These are phyloP conservation scores for Apaloderma vittatum DNA, from an alignment of 2,113 vertebrate genomes.

Conservation along the genomic window DNA sequence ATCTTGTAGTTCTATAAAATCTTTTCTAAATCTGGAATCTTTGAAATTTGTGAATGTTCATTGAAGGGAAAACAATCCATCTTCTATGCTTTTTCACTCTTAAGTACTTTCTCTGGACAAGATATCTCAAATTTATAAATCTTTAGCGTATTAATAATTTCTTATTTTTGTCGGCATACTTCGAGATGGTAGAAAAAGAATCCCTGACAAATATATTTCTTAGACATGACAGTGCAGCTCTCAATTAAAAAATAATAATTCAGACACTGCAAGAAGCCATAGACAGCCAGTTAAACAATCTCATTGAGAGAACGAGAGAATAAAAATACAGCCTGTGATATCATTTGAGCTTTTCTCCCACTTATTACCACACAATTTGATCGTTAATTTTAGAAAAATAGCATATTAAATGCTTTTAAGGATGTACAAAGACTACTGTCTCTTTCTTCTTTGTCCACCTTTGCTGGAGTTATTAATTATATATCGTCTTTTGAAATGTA, in stretches of 20 bases:
- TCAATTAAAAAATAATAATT: slow-evolving; percentile 24
- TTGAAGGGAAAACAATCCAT: neutral
- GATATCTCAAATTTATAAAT: neutral
- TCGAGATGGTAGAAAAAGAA: neutral
- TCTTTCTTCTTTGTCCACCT: slow-evolving; percentile 44
- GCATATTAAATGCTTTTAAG: neutral
- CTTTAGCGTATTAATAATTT: neutral
- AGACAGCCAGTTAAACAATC: neutral
- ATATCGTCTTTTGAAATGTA: neutral
- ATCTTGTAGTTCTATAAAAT: neutral
- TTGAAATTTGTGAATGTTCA: neutral
- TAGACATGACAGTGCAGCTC: neutral
- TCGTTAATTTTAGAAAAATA: slow-evolving; percentile 46
- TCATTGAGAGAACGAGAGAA: neutral
- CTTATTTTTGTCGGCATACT: neutral
- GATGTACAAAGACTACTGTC: neutral
- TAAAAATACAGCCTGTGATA: neutral
- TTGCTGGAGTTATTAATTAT: slow-evolving; percentile 40
- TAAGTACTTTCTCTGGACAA: neutral
- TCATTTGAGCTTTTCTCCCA: slow-evolving; percentile 10
- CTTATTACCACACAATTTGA: neutral
- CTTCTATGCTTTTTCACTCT: neutral
- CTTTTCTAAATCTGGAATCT: neutral
- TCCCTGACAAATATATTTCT: neutral
- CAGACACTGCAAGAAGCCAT: neutral